These are phyloP conservation scores for Thrips palmi DNA, from an alignment of 1,140 invertebrate genomes.

Conservation along the genomic window DNA sequence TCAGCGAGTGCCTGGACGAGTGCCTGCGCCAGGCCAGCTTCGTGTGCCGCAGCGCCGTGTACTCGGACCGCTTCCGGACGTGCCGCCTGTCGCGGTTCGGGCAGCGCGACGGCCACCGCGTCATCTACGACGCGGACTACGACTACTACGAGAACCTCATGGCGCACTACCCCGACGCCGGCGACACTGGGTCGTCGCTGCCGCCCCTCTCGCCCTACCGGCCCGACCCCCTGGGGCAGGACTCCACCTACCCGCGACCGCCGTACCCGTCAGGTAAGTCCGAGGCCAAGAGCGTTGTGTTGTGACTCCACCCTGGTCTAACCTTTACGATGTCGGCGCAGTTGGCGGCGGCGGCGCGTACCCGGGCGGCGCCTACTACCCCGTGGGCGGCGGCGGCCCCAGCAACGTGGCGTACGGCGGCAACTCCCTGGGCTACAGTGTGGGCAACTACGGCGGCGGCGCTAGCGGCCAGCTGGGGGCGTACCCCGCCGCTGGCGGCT, in stretches of 20 bases:
- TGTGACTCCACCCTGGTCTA: neutral
- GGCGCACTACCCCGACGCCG: conserved; percentile 10
- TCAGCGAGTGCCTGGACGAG: conserved; percentile 76
- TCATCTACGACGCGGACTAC: conserved; percentile 76
- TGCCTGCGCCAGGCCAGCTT: conserved; percentile 73
- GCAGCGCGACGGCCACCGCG: conserved; percentile 68
- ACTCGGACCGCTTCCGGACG: conserved; percentile 62
- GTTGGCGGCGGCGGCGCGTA: conserved; percentile 2
- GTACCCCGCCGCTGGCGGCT: neutral
- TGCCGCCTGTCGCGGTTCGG: conserved; percentile 72
- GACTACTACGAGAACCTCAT: conserved; percentile 59
- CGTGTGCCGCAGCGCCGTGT: conserved; percentile 71
- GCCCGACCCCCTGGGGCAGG: conserved; percentile 32
- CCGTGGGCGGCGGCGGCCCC: conserved; percentile 1
- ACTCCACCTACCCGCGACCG: conserved; percentile 27
- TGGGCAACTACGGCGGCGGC: neutral
- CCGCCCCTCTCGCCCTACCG: conserved; percentile 17
- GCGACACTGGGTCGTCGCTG: neutral
- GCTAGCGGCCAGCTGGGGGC: neutral
- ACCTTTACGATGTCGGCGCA: conserved; percentile 2
- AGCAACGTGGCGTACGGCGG: conserved; percentile 12
- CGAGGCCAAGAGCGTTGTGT: conserved; percentile 18
- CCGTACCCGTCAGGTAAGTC: conserved; percentile 19
- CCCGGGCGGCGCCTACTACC: neutral
- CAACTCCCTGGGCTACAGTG: conserved; percentile 7